These are phyloP conservation scores for Julus scandinavius DNA, from an alignment of 2,888 invertebrate genomes.

Conservation along the genomic window DNA sequence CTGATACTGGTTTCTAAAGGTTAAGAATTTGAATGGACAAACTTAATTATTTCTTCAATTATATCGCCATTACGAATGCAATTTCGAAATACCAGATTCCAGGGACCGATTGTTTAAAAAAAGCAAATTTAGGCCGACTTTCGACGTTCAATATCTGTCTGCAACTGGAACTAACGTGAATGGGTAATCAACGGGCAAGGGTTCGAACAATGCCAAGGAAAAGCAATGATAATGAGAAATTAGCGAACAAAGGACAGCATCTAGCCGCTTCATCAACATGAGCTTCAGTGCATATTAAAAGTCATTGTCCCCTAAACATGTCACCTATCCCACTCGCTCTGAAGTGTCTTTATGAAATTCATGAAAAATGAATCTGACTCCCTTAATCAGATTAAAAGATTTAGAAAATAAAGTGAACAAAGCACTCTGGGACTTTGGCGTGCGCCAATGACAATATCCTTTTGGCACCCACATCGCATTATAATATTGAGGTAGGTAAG, in stretches of 20 bases:
- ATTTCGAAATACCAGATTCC: neutral
- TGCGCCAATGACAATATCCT: neutral
- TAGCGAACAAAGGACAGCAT: neutral
- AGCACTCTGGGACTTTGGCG: neutral
- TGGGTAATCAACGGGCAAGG: neutral
- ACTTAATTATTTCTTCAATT: neutral
- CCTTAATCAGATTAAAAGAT: slow-evolving; percentile 27
- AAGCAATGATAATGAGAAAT: slow-evolving; percentile 6
- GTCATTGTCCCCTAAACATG: neutral
- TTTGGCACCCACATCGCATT: neutral
- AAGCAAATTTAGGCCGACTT: neutral
- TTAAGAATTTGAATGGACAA: neutral
- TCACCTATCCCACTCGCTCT: neutral
- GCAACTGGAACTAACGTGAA: neutral
- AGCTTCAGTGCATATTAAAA: slow-evolving; percentile 20
- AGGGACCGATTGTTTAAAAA: neutral
- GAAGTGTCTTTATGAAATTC: slow-evolving; percentile 5
- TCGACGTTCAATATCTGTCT: neutral
- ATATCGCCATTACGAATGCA: neutral
- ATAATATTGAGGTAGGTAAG: neutral
- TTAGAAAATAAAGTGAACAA: slow-evolving; percentile 26
- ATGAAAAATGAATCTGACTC: slow-evolving; percentile 18
- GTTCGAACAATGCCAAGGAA: neutral
- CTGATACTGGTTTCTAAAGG: no score
- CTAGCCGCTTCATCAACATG: neutral